Evolutionary conservation across 2,888 invertebrate species (phyloP).

Genomic region (Cephus pulcher): DNA sequence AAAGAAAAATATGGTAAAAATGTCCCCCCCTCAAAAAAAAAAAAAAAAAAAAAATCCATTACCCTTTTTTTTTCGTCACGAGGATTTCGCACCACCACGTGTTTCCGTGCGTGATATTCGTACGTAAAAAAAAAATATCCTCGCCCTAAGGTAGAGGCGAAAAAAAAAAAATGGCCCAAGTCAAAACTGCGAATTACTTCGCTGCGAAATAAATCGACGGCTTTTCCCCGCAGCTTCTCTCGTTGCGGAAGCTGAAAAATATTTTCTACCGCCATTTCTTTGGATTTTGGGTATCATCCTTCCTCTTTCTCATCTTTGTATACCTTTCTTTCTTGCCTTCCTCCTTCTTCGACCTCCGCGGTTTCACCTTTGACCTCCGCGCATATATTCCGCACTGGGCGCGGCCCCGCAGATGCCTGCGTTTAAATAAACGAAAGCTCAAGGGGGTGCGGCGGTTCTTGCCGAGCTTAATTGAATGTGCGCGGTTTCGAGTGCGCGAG

Average conservation of each 20-base stretch:
- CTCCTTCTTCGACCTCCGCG: not conserved
- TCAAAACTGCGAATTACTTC: not conserved
- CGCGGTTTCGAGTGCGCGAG: not conserved
- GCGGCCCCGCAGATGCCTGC: slow-evolving; percentile 27
- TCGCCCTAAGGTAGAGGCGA: not conserved
- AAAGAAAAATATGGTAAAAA: not conserved
- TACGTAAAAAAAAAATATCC: not conserved
- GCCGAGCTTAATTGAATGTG: not conserved
- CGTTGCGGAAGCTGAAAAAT: not conserved
- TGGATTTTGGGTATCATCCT: not conserved
- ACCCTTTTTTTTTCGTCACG: not conserved
- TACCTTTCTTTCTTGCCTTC: not conserved
- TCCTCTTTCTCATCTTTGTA: not conserved
- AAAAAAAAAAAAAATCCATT: no score
- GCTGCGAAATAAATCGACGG: not conserved
- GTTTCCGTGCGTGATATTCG: not conserved
- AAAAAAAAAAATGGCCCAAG: not conserved
- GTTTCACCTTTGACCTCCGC: slow-evolving; percentile 23
- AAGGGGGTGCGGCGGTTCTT: not conserved
- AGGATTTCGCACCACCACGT: no score
- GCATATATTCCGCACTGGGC: slow-evolving; percentile 26
- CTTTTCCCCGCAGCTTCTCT: no score
- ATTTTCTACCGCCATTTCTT: not conserved
- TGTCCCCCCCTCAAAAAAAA: no score
- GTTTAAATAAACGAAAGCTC: not conserved